Percentiles rank a stretch among this genome's conserved stretches.
Evolutionary conservation across 2,888 invertebrate species (phyloP).

Genomic region (Acrobeloides nanus): DNA sequence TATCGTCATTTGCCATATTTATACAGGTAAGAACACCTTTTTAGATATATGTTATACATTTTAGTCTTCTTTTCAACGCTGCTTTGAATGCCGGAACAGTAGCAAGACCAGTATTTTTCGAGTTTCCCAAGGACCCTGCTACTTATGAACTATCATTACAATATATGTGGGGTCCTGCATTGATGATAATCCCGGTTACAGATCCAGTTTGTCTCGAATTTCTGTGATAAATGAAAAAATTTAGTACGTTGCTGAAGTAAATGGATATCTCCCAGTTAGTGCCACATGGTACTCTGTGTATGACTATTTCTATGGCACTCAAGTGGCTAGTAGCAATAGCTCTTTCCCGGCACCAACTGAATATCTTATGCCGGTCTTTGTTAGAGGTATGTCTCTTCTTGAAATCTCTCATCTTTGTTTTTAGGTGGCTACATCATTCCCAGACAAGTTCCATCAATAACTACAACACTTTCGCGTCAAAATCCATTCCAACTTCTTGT

Average conservation of each 20-base stretch:
- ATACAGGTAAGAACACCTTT: too few relatives aligned
- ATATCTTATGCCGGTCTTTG: constrained; percentile 39
- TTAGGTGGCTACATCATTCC: constrained; percentile 62
- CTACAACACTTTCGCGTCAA: constrained; percentile 57
- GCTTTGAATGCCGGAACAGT: constrained; percentile 23
- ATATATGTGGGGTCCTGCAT: constrained; percentile 46
- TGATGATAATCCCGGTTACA: constrained; percentile 45
- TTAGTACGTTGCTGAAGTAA: constrained; percentile 28
- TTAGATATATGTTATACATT: too few relatives aligned
- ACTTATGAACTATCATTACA: constrained; percentile 35
- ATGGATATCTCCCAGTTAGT: constrained; percentile 54
- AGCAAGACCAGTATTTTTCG: constrained; percentile 30
- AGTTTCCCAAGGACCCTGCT: constrained; percentile 29
- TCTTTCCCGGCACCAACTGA: constrained; percentile 32
- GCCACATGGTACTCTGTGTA: constrained; percentile 51
- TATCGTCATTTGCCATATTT: constrained; percentile 48
- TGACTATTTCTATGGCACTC: constrained; percentile 20
- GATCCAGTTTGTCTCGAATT: too few relatives aligned
- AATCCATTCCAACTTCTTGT: constrained; percentile 66
- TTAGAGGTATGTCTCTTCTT: too few relatives aligned
- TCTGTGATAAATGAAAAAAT: too few relatives aligned
- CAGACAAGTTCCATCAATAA: constrained; percentile 53
- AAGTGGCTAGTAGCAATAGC: constrained; percentile 27
- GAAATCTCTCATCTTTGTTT: too few relatives aligned
- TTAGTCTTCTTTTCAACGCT: constrained; percentile 26